phyloP scores from a whole-genome alignment of 2,888 invertebrate species.

The Achlya flavicornis region DNA sequence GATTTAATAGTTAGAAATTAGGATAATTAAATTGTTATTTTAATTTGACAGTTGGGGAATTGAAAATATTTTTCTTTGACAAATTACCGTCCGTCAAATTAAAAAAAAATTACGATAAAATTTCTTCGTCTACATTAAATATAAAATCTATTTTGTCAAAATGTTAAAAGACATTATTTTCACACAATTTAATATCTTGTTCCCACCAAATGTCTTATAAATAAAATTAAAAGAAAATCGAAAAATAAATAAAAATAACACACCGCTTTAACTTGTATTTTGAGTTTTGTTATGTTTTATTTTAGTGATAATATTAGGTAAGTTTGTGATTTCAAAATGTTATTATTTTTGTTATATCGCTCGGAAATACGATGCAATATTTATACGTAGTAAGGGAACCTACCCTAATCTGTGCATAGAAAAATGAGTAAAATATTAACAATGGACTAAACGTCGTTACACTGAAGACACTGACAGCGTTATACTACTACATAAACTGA shows the following conservation, averaged over 20 bases:
- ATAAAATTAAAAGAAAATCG: conserved; percentile 32
- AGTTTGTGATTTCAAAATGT: conserved; percentile 38
- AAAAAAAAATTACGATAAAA: conserved; percentile 20
- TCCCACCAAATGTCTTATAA: conserved; percentile 43
- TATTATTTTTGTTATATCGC: conserved; percentile 39
- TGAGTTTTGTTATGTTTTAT: conserved; percentile 41
- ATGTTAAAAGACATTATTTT: conserved; percentile 35
- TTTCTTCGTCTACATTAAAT: conserved; percentile 21
- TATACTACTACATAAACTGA: no score
- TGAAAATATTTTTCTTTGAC: neutral
- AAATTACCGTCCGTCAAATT: conserved; percentile 4
- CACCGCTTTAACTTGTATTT: conserved; percentile 35
- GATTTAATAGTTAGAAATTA: neutral
- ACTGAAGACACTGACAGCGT: no score
- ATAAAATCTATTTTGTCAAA: conserved; percentile 7
- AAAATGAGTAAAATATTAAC: no score
- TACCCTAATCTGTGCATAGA: neutral
- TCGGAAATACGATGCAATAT: conserved; percentile 23
- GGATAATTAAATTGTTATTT: neutral
- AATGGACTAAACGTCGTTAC: no score
- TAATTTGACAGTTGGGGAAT: conserved; percentile 7
- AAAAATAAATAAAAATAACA: conserved; percentile 29
- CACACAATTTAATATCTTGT: conserved; percentile 25
- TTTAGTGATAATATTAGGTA: conserved; percentile 39
- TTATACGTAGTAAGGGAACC: neutral